Conservation (phyloP, 2,113 vertebrate species). For the Zapornia atra region DNA sequence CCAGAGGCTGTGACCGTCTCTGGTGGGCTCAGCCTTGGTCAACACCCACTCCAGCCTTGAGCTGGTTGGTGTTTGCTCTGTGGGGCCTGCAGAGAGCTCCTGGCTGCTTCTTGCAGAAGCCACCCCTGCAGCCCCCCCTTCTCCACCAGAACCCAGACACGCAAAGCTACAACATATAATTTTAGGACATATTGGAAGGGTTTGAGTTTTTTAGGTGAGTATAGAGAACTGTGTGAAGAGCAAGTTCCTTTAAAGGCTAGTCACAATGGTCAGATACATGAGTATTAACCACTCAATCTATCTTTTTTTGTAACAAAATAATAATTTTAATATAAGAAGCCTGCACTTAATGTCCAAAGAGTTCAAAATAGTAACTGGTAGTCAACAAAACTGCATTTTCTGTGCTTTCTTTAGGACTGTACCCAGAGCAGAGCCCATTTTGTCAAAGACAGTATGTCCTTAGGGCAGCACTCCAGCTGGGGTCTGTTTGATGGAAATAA, state of each 20-base stretch:
- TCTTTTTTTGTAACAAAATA: background rate
- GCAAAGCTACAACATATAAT: background rate
- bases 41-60: no score
- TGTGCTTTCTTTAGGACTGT: background rate
- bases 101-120: no score
- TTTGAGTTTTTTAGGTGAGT: background rate
- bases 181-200: background rate
- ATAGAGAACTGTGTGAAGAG: background rate
- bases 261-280: background rate
- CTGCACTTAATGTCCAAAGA: background rate
- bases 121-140: no score
- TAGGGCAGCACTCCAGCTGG: background rate
- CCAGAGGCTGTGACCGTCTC: no score
- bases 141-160: no score
- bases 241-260: background rate
- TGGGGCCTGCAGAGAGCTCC: no score
- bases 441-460: background rate
- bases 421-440: background rate
- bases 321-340: background rate
- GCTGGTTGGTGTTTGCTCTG: no score
- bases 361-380: background rate
- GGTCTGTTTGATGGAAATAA: background rate
- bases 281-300: background rate
- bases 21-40: no score
- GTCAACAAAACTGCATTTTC: background rate